phyloP scores from a whole-genome alignment of 2,113 vertebrate genomes.

The Pachyramphus minor region DNA sequence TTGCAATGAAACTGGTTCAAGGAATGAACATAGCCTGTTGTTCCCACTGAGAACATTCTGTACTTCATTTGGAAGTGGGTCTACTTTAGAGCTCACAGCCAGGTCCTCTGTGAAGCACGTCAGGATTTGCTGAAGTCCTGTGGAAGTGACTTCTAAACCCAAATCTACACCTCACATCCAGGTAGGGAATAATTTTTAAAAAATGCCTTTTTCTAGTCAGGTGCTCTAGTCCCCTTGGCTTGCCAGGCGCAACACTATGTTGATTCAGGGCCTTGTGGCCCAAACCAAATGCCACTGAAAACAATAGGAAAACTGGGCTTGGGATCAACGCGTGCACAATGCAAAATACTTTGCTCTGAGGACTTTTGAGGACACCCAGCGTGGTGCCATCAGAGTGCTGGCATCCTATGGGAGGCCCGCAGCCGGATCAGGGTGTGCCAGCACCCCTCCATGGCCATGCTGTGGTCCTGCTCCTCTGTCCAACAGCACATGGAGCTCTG shows the following conservation, averaged over 20 bases:
- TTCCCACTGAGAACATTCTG: neutral
- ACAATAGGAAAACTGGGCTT: constrained; percentile 47
- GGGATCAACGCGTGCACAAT: neutral
- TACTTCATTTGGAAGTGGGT: neutral
- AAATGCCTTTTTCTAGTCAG: neutral
- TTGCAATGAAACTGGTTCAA: neutral
- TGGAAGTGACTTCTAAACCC: neutral
- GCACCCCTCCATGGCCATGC: neutral
- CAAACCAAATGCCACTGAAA: neutral
- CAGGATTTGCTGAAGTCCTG: neutral
- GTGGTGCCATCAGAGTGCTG: neutral
- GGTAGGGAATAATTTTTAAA: neutral
- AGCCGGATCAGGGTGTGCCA: neutral
- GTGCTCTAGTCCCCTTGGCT: neutral
- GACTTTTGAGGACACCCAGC: constrained; percentile 5
- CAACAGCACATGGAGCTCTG: neutral
- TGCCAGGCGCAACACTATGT: neutral
- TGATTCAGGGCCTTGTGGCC: neutral
- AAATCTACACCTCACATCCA: fast-evolving
- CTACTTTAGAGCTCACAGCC: neutral
- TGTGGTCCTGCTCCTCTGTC: neutral
- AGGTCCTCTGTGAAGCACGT: neutral
- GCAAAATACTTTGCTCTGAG: neutral
- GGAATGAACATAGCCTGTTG: neutral
- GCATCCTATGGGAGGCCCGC: neutral